phyloP scores from a whole-genome alignment of 2,797 vertebrate species.

The Discoglossus pictus region DNA sequence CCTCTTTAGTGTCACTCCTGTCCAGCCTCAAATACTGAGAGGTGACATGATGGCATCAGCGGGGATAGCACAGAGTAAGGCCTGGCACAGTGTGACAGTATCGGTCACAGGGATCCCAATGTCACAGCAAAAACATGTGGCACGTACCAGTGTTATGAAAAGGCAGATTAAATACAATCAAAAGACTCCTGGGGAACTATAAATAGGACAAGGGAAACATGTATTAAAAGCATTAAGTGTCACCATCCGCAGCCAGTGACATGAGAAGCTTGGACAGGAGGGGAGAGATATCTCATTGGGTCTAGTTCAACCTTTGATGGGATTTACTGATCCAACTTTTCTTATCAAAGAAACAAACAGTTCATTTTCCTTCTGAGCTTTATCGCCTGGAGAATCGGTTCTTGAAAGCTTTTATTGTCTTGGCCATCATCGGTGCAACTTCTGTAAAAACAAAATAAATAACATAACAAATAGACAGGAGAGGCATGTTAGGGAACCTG shows the following conservation, averaged over 20 bases:
- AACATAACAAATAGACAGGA: too few relatives aligned
- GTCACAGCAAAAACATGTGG: neutral
- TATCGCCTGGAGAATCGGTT: constrained; percentile 96
- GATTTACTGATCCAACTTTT: constrained; percentile 53
- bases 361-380: constrained; percentile 63
- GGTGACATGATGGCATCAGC: neutral
- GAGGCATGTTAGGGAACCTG: too few relatives aligned
- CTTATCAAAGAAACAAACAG: constrained; percentile 46
- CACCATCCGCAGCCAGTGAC: constrained; percentile 8
- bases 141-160: neutral
- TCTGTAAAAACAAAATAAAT: constrained; percentile 71
- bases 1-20: neutral
- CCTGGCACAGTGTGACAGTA: neutral
- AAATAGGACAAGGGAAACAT: constrained; percentile 8
- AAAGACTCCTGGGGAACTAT: constrained; percentile 10
- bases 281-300: neutral
- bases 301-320: neutral
- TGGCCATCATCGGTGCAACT: constrained; percentile 99
- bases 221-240: constrained; percentile 8
- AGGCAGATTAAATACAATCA: neutral
- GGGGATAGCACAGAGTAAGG: neutral
- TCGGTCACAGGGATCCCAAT: neutral
- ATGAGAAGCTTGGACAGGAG: neutral
- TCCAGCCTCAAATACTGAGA: constrained; percentile 2
- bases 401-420: constrained; percentile 99